Base-by-base conservation (phyloP, 2,888 invertebrate genomes). In the Netelia melanura region DNA sequence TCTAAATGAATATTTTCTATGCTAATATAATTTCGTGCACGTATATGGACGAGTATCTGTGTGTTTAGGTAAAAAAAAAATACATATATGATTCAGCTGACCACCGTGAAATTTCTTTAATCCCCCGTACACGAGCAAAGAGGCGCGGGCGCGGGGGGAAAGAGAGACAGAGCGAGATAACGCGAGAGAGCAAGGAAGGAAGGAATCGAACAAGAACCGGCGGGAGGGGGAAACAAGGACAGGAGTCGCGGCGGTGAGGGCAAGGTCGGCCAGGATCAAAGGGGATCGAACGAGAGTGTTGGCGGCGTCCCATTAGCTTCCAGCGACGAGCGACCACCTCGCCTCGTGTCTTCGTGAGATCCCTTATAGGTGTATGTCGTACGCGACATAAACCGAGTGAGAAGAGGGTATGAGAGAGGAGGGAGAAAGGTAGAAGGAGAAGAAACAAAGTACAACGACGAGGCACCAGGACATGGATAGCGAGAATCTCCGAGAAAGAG, bases 181-280 rank as follows among this genome's bases (percentile, higher is more conserved):
- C 61, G 65, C 76, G 81, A 72, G 79, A 58, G 70, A 23, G 54
- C 14, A 30, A 64, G 58, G 17, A 23, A 79, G 21, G 52, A 21
- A 25, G 74, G 54, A 64, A 76, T 79, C 68, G 79, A 52, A 68
- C 82, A 68, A 71, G 56, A 71, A 72, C 68, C 71, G 70, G 72
- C 38, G 23, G 72, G 81, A 72, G 67, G 67, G 68, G 70, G 44
- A 74, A 80, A 74, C 21, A 76, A 85, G 79, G 61, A 81, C 67
- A 56, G 65, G 76, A 83, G 54, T 81, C 65, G 84, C 72, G 82
- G 79, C 81, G 84, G 79, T 77, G 89, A 90, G 89, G 89, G 91
- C 91, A 90, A 91, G 91, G 90, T 90, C 92, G 92, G 92, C 78
- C 88, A 88, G 90, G 91, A 91, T 92, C 92, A 92, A 92, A 92